phyloP scores from a whole-genome alignment of 2,888 invertebrate genomes.

The Ornithoptera alexandrae region DNA sequence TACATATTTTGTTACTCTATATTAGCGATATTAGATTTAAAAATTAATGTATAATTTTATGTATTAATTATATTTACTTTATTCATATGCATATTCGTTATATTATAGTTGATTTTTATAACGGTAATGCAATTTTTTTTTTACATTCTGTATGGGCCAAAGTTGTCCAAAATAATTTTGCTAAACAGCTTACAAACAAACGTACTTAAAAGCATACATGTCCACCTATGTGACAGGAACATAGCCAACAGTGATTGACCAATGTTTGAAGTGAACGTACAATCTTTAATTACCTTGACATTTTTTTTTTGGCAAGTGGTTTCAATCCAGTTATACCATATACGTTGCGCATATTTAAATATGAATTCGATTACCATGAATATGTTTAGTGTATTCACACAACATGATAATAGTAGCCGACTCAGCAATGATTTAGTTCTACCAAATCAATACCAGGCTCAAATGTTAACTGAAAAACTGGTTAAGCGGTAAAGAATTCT shows the following conservation, averaged over 20 bases:
- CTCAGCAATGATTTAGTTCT: conserved; percentile 5
- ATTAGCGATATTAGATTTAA: no score
- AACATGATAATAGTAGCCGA: conserved; percentile 30
- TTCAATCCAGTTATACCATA: conserved; percentile 19
- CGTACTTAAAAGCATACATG: not conserved
- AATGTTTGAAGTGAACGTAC: conserved; percentile 20
- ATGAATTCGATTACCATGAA: conserved; percentile 6
- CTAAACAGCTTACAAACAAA: not conserved
- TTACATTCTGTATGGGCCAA: no score
- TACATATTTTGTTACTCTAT: no score
- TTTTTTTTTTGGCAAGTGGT: conserved; percentile 27
- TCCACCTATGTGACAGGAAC: not conserved
- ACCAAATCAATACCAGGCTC: not conserved
- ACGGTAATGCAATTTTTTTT: no score
- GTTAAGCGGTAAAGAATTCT: no score
- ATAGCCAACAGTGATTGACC: conserved; percentile 1
- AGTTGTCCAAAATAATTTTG: no score
- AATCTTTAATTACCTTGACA: conserved; percentile 29
- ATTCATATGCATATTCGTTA: no score
- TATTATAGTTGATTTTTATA: no score
- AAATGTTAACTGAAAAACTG: no score
- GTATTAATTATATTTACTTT: no score
- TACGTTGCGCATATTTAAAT: conserved; percentile 15
- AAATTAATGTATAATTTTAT: no score
- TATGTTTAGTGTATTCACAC: not conserved